phyloP scores from a whole-genome alignment of 2,888 invertebrate species.

The Tricholauxania praeusta region DNA sequence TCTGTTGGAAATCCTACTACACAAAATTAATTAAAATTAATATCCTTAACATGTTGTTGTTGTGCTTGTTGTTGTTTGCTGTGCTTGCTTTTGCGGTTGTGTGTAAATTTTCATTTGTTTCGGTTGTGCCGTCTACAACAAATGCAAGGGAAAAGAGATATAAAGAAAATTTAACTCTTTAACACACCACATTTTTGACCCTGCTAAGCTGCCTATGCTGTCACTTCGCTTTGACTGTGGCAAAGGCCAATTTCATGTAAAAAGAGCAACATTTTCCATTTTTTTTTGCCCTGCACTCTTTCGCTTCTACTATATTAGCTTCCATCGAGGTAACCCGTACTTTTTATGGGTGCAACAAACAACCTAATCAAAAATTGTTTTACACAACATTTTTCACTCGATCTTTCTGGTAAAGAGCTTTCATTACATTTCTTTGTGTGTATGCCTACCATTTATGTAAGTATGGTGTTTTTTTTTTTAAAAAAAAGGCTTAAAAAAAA shows the following conservation, averaged over 20 bases:
- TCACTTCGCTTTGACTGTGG: too few species aligned
- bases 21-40: slow-evolving; percentile 60
- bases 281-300: too few species aligned
- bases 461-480: background rate
- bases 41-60: slow-evolving; percentile 53
- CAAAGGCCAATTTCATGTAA: too few species aligned
- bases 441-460: background rate
- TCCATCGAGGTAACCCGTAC: background rate
- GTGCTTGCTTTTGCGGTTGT: background rate
- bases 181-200: background rate
- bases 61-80: slow-evolving; percentile 13
- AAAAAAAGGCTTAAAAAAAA: background rate
- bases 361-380: slow-evolving; percentile 35
- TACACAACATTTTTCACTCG: slow-evolving; percentile 30
- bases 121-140: background rate
- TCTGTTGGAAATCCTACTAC: slow-evolving; percentile 37
- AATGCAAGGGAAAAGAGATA: background rate
- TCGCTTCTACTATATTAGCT: background rate
- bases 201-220: too few species aligned
- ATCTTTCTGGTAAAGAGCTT: background rate
- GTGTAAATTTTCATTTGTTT: slow-evolving; percentile 12
- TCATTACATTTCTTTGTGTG: too few species aligned
- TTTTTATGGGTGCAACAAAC: slow-evolving; percentile 20
- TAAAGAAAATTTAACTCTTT: background rate
- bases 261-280: too few species aligned